These are phyloP conservation scores for Hozukius guyotensis DNA, from an alignment of 2,797 vertebrate species.

Conservation along the genomic window DNA sequence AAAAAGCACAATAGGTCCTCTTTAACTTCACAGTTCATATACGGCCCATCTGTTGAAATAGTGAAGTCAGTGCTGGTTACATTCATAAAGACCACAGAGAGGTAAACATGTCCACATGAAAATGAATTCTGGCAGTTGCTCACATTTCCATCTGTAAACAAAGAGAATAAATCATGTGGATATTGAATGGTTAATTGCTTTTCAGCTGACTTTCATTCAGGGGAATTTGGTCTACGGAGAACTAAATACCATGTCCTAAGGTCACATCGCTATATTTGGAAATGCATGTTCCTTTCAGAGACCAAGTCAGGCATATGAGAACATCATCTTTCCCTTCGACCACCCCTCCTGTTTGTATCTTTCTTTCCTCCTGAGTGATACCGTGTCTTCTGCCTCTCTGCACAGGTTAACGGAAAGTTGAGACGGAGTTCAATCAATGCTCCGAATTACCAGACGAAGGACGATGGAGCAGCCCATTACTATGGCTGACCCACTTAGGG, in stretches of 20 bases:
- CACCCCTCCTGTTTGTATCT: constrained; percentile 44
- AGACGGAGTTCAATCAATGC: constrained; percentile 80
- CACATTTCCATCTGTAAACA: constrained; percentile 28
- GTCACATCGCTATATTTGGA: constrained; percentile 60
- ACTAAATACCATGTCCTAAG: constrained; percentile 44
- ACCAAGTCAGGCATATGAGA: constrained; percentile 61
- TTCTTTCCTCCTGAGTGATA: constrained; percentile 68
- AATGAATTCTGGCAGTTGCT: constrained; percentile 27
- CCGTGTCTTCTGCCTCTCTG: constrained; percentile 74
- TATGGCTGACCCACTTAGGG: constrained; percentile 74
- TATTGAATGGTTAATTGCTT: constrained; percentile 22
- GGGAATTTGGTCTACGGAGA: constrained; percentile 11
- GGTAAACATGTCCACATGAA: constrained; percentile 7
- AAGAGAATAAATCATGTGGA: constrained; percentile 10
- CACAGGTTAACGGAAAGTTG: constrained; percentile 76
- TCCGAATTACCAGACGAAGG: constrained; percentile 68
- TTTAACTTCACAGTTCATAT: not conserved
- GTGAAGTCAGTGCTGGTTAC: not conserved
- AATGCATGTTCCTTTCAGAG: constrained; percentile 40
- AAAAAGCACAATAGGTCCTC: not conserved
- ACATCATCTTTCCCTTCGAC: constrained; percentile 62
- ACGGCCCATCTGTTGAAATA: not conserved
- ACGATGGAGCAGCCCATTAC: constrained; percentile 59
- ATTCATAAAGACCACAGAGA: not conserved
- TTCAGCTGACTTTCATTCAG: constrained; percentile 14